Conservation (phyloP, 2,888 invertebrate genomes). For the Polyommatus iphigenia region DNA sequence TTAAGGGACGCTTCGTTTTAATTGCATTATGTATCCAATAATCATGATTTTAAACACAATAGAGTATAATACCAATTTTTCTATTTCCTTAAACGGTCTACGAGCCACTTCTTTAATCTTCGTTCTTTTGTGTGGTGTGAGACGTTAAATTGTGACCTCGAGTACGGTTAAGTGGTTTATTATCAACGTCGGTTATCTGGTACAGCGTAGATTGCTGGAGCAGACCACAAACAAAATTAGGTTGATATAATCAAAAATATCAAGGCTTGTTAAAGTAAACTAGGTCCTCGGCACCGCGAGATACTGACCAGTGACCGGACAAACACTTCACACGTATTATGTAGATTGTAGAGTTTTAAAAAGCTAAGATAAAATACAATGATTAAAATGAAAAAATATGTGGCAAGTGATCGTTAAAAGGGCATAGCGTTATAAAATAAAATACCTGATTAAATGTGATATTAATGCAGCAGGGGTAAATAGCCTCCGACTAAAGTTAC, state of each 20-base stretch:
- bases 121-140: constrained; percentile 39
- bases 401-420: not conserved
- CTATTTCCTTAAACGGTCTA: constrained; percentile 24
- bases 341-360: not conserved
- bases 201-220: constrained; percentile 32
- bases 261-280: constrained; percentile 28
- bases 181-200: constrained; percentile 45
- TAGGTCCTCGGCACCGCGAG: constrained; percentile 12
- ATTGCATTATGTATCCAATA: not conserved
- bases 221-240: constrained; percentile 27
- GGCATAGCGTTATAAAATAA: not conserved
- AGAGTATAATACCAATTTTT: not conserved
- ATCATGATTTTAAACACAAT: not conserved
- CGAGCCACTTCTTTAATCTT: constrained; percentile 36
- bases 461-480: constrained; percentile 6
- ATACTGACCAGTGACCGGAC: constrained; percentile 12
- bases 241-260: constrained; percentile 30
- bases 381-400: not conserved
- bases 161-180: constrained; percentile 51
- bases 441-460: not conserved
- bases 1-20: too few species aligned
- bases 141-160: constrained; percentile 52
- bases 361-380: not conserved
- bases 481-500: constrained; percentile 5
- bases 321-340: not conserved